These are phyloP conservation scores for Sipha maydis DNA, from an alignment of 2,888 invertebrate species.

Conservation along the genomic window DNA sequence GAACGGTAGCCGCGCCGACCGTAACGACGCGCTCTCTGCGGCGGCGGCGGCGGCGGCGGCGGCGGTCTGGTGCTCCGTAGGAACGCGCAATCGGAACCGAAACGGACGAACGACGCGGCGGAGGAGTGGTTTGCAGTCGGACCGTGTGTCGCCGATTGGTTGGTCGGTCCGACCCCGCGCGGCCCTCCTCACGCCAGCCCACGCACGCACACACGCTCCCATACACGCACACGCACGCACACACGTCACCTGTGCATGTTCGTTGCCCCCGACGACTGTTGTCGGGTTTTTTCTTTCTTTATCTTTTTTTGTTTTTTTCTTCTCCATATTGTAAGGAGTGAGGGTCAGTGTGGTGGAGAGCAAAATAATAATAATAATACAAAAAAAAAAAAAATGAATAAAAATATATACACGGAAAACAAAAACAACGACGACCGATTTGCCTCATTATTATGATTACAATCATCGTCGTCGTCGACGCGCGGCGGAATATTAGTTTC, in stretches of 20 bases:
- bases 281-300: not conserved
- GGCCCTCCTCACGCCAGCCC: conserved; percentile 25
- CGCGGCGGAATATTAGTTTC: not conserved
- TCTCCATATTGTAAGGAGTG: not conserved
- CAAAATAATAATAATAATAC: not conserved
- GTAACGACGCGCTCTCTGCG: not conserved
- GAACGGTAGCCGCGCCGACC: not conserved
- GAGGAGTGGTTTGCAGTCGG: conserved; percentile 59
- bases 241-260: conserved; percentile 33
- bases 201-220: not conserved
- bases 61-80: not conserved
- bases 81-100: conserved; percentile 53
- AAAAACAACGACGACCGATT: conserved; percentile 24
- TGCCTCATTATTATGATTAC: conserved; percentile 29
- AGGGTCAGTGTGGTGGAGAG: not conserved
- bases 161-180: conserved; percentile 35
- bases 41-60: conserved; percentile 1
- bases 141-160: conserved; percentile 57
- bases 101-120: conserved; percentile 54
- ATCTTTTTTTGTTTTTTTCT: not conserved
- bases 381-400: not conserved
- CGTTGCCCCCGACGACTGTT: not conserved
- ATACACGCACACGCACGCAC: not conserved
- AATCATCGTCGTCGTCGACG: not conserved
- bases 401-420: too few relatives aligned